These are phyloP conservation scores for Papilio dardanus DNA, from an alignment of 1,140 invertebrate species.

Conservation along the genomic window DNA sequence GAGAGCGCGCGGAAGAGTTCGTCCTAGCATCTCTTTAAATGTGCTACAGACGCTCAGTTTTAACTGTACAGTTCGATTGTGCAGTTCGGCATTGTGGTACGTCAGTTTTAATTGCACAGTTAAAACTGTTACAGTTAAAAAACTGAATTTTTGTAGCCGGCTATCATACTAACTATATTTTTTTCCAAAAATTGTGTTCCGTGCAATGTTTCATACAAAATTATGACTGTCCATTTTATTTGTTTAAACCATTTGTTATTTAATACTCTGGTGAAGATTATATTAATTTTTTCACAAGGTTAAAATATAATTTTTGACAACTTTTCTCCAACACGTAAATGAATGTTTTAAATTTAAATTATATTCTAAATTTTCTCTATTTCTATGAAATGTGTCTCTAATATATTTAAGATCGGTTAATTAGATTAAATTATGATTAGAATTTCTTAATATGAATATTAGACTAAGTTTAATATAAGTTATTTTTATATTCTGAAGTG, in stretches of 20 bases:
- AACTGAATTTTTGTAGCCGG: too few relatives aligned
- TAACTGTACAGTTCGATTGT: too few relatives aligned
- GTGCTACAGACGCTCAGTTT: too few relatives aligned
- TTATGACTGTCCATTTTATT: not conserved
- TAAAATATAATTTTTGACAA: not conserved
- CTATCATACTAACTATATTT: not conserved
- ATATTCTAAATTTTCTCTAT: not conserved
- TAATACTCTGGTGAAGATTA: not conserved
- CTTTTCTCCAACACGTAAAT: not conserved
- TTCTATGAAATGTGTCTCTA: slow-evolving; percentile 3
- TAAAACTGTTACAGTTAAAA: too few relatives aligned
- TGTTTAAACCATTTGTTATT: not conserved
- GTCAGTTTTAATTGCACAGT: too few relatives aligned
- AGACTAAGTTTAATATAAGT: not conserved
- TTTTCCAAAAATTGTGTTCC: too few relatives aligned
- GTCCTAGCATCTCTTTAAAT: too few relatives aligned
- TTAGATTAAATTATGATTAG: slow-evolving; percentile 1
- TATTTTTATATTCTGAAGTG: slow-evolving; percentile 19
- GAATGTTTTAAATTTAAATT: not conserved
- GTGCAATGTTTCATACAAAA: not conserved
- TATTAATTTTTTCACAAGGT: not conserved
- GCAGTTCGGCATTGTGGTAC: too few relatives aligned
- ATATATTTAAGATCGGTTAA: not conserved
- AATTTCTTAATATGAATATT: not conserved
- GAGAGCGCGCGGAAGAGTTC: not conserved